Evolutionary conservation across 2,113 vertebrate genomes (phyloP), one percentile per base, ranked within the genome.

Genomic region (Tachycineta bicolor): DNA sequence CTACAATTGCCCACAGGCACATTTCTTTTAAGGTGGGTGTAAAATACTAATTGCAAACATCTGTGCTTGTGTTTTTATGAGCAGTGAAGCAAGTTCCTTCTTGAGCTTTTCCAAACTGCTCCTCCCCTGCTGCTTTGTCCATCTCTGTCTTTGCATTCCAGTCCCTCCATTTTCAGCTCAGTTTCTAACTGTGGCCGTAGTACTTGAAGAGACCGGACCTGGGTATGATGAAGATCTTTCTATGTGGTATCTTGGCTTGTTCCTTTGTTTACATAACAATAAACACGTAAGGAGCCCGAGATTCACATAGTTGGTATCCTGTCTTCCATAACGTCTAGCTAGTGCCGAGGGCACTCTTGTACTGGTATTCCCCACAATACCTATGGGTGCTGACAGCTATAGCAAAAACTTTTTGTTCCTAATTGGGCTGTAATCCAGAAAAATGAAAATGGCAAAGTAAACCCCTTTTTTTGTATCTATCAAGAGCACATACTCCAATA

Each of bases 301-400:
- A 33, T 21, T 29, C 3, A 3, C 0, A 0, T 20, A 18, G 37
- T 16, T 12, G 2, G 23, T 31, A 5, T 62, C 17, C 18, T 16
- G n/a, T 59, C 19, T 65, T 59, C 64, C 8, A 2, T 19, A 6
- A 37, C 5, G 15, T n/a, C 4, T 9, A 33, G 20, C 33, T 25
- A 2, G 33, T 41, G 29, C 37, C 31, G n/a, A n/a, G 34, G 17
- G 12, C 49, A 44, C 4, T 41, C 67, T 28, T 20, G 3, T 11
- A 8, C 43, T 59, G 34, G 4, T 44, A 8, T 3, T 56, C 7
- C 23, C 41, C 20, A 14, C 34, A n/a, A 0, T 18, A 50, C 39
- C 4, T 39, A 8, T 4, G 24, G 14, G 3, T 69, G 3, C 71
- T 26, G 26, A 49, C 24, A 50, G 22, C 47, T 68, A 3, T 5